Evolutionary conservation across 1,140 invertebrate species (phyloP).

Genomic region (Formica exsecta): DNA sequence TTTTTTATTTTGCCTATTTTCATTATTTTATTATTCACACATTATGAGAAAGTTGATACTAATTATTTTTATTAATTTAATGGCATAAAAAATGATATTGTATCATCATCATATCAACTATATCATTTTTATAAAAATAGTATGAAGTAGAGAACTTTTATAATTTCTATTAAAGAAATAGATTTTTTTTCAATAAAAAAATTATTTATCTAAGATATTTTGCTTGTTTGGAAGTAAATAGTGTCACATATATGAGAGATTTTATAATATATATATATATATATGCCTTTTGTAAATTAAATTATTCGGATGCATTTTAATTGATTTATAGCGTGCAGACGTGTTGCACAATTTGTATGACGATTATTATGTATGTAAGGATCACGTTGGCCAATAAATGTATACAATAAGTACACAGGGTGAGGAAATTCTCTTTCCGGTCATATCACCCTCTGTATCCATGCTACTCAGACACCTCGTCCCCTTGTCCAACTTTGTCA

Average conservation of each 20-base stretch:
- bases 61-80: background rate
- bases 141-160: background rate
- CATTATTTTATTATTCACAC: no score
- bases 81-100: background rate
- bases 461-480: conserved; percentile 38
- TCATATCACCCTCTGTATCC: conserved; percentile 34
- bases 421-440: conserved; percentile 58
- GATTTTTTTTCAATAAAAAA: background rate
- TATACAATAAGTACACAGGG: conserved; percentile 17
- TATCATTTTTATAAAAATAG: background rate
- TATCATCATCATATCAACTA: background rate
- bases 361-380: background rate
- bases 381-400: conserved; percentile 13
- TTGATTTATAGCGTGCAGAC: background rate
- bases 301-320: background rate
- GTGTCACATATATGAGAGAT: background rate
- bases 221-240: background rate
- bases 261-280: background rate
- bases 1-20: background rate
- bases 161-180: background rate
- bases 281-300: background rate
- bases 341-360: conserved; percentile 22
- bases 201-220: conserved; percentile 2
- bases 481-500: conserved; percentile 60
- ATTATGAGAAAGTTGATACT: background rate